Evolutionary conservation across 2,797 vertebrate species (phyloP).

Genomic region (Acanthopagrus latus): DNA sequence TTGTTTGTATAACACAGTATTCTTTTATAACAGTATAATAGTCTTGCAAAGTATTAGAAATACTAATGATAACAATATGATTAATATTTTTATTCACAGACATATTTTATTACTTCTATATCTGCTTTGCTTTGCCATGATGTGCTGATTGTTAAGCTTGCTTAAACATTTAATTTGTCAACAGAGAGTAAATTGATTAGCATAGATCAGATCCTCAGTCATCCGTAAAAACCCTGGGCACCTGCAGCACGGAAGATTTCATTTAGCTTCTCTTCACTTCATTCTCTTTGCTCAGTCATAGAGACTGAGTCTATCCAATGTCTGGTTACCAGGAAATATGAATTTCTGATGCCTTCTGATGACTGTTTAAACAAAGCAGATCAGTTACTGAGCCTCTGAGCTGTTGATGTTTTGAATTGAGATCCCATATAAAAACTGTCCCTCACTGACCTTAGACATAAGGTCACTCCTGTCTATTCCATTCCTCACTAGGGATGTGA

Average conservation of each 20-base stretch:
- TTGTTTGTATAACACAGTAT: neutral
- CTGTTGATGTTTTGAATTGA: conserved; percentile 40
- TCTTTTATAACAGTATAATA: neutral
- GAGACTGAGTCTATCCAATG: conserved; percentile 20
- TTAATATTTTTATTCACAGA: neutral
- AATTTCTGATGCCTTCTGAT: conserved; percentile 27
- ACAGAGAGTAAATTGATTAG: conserved; percentile 53
- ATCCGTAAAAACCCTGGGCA: conserved; percentile 25
- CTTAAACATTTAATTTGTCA: conserved; percentile 44
- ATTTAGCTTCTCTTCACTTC: conserved; percentile 54
- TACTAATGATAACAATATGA: neutral
- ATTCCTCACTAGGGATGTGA: neutral
- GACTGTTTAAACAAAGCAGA: conserved; percentile 40
- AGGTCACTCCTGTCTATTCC: conserved; percentile 1
- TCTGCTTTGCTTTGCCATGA: conserved; percentile 1
- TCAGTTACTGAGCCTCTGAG: conserved; percentile 27
- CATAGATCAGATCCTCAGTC: conserved; percentile 57
- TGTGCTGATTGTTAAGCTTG: conserved; percentile 11
- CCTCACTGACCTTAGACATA: neutral
- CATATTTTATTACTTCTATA: conserved; percentile 23
- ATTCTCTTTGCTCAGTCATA: conserved; percentile 43
- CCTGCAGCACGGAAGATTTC: conserved; percentile 54
- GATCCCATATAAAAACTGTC: conserved; percentile 14
- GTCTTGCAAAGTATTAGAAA: neutral
- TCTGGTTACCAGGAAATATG: conserved; percentile 48